Conservation (phyloP, 2,797 vertebrate genomes). For the Bryconaethiops microstoma region DNA sequence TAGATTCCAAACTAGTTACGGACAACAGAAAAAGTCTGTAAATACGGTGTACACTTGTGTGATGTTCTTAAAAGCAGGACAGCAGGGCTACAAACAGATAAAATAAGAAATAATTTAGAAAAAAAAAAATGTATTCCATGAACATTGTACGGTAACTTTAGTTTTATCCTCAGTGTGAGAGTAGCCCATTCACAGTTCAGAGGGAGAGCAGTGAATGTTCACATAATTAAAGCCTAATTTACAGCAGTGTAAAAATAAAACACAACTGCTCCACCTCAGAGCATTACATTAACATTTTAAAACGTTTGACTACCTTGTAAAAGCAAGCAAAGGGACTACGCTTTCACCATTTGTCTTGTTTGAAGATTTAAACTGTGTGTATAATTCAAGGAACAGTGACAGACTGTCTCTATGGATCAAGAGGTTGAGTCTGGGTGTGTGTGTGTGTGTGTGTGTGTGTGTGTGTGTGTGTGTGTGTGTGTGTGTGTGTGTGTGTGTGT, state of each 20-base stretch:
- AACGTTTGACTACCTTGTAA: constrained; percentile 44
- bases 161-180: constrained; percentile 12
- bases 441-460: neutral
- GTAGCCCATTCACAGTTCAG: constrained; percentile 19
- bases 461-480: too few species aligned
- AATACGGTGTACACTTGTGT: neutral
- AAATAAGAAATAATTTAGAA: constrained; percentile 33
- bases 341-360: constrained; percentile 38
- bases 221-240: constrained; percentile 54
- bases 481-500: too few species aligned
- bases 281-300: constrained; percentile 51
- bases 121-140: constrained; percentile 29
- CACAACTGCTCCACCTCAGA: constrained; percentile 41
- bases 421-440: constrained; percentile 6
- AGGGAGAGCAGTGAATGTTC: constrained; percentile 26
- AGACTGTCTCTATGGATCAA: constrained; percentile 23
- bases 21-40: neutral
- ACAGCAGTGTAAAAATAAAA: constrained; percentile 48
- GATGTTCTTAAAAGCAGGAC: constrained; percentile 26
- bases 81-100: constrained; percentile 24
- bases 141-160: constrained; percentile 25
- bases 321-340: constrained; percentile 14
- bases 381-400: constrained; percentile 29
- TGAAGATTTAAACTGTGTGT: constrained; percentile 33
- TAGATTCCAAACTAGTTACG: neutral